Conservation (phyloP, 2,888 invertebrate species). For the Magallana nippona region DNA sequence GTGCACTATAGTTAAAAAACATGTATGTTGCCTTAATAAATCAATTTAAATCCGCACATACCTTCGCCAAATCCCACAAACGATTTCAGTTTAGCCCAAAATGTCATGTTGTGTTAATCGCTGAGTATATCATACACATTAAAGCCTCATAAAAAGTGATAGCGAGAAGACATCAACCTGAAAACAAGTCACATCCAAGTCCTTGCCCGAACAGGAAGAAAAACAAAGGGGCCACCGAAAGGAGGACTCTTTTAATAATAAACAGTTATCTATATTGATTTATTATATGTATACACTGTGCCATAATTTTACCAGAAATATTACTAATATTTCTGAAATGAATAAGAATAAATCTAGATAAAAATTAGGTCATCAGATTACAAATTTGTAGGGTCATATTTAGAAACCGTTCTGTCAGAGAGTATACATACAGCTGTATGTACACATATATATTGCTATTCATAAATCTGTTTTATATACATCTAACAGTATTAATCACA, state of each 20-base stretch:
- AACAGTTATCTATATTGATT: not conserved
- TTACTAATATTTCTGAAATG: no score
- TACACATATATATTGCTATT: not conserved
- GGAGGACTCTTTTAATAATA: not conserved
- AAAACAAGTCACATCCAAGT: not conserved
- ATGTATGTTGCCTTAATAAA: no score
- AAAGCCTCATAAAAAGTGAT: not conserved
- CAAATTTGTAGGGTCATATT: no score
- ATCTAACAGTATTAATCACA: not conserved
- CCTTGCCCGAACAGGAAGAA: constrained; percentile 1
- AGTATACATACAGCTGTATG: not conserved
- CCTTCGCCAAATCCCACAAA: not conserved
- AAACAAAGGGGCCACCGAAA: not conserved
- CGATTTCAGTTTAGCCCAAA: constrained; percentile 17
- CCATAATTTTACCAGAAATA: no score
- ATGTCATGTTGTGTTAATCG: not conserved
- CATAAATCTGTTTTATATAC: not conserved
- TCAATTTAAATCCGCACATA: not conserved
- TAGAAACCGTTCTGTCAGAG: not conserved
- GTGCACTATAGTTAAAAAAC: not conserved
- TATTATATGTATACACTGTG: not conserved
- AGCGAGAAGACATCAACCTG: not conserved
- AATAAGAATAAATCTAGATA: no score
- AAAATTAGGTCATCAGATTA: no score
- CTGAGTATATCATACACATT: not conserved